Conservation (phyloP, 2,888 invertebrate species). For the Eupithecia exiguata region DNA sequence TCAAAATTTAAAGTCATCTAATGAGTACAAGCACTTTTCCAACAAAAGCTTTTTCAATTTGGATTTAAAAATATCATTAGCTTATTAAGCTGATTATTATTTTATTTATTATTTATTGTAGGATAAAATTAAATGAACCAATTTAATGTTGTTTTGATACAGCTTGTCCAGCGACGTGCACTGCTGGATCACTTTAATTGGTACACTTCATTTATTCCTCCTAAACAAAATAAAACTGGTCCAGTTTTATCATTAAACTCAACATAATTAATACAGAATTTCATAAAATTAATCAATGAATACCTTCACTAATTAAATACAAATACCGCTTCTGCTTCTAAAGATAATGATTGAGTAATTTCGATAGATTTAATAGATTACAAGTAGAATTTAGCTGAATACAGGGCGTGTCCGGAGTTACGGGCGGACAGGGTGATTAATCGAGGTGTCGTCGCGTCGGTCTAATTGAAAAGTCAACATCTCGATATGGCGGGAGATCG, state of each 20-base stretch:
- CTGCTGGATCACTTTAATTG: not conserved
- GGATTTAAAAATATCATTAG: too few species aligned
- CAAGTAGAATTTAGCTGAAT: conserved; percentile 55
- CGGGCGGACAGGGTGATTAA: conserved; percentile 17
- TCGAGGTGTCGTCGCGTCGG: conserved; percentile 54
- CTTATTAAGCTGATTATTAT: too few species aligned
- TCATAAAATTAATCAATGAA: conserved; percentile 10
- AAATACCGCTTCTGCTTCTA: conserved; percentile 9
- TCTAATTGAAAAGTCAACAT: conserved; percentile 83
- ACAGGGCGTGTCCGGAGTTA: conserved; percentile 42
- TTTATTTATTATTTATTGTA: not conserved
- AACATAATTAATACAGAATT: conserved; percentile 7
- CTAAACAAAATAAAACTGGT: not conserved
- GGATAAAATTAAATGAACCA: not conserved
- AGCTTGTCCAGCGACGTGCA: not conserved
- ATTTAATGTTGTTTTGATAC: not conserved
- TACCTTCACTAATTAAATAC: conserved; percentile 3
- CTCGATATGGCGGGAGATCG: conserved; percentile 68
- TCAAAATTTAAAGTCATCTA: too few species aligned
- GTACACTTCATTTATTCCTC: not conserved
- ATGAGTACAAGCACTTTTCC: too few species aligned
- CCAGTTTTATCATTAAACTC: not conserved
- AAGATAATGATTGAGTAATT: conserved; percentile 45
- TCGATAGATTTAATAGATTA: conserved; percentile 48
- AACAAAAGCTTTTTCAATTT: too few species aligned